Evolutionary conservation across 2,888 invertebrate species (phyloP).

Genomic region (Zygothrica quintamaculata): DNA sequence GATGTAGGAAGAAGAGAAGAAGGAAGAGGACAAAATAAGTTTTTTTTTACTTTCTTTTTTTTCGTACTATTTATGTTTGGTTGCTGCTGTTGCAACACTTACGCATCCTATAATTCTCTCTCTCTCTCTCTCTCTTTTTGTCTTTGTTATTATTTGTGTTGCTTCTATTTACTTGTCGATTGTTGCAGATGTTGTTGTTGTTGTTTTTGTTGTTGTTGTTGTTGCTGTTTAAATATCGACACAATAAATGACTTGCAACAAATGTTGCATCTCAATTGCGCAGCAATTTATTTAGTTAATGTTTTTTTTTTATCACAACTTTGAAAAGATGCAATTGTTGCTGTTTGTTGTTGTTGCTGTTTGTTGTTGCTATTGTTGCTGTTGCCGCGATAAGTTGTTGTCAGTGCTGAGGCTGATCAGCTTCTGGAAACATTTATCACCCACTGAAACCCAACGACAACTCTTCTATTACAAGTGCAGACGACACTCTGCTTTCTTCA

Average conservation of each 20-base stretch:
- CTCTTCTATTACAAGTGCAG: constrained; percentile 10
- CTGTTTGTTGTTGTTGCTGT: neutral
- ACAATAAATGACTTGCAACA: constrained; percentile 24
- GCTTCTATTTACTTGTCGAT: neutral
- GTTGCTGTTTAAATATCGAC: too few relatives aligned
- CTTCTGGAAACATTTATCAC: constrained; percentile 39
- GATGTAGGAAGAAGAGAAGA: constrained; percentile 4
- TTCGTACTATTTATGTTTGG: neutral
- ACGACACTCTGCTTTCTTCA: too few relatives aligned
- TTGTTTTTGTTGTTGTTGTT: constrained; percentile 8
- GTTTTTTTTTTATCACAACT: constrained; percentile 24
- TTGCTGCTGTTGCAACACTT: constrained; percentile 47
- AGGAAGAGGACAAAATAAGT: constrained; percentile 9
- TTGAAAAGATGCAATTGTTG: neutral
- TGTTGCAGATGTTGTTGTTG: constrained; percentile 7
- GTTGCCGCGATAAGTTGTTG: constrained; percentile 28
- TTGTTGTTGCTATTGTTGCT: constrained; percentile 17
- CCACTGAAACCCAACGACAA: constrained; percentile 37
- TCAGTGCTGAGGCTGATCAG: constrained; percentile 3
- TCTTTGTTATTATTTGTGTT: constrained; percentile 17
- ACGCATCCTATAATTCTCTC: constrained; percentile 66
- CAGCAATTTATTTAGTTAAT: too few relatives aligned
- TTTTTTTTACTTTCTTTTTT: neutral
- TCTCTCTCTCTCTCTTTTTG: constrained; percentile 20
- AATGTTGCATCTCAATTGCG: constrained; percentile 25